Evolutionary conservation across 2,888 invertebrate genomes (phyloP), one percentile per base, ranked within the genome.

Genomic region (Mimas tiliae): DNA sequence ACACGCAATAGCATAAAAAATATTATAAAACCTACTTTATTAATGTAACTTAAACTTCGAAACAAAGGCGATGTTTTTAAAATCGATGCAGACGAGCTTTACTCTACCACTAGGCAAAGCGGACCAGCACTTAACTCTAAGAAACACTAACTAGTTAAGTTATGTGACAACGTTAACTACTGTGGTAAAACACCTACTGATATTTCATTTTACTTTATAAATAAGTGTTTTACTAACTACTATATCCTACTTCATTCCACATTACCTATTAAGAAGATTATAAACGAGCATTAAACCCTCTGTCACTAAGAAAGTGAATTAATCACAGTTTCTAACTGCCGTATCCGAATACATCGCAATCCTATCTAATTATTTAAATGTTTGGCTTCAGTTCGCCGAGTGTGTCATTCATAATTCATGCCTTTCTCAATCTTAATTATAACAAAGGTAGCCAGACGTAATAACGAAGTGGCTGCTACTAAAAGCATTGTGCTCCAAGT

Each of bases 51-150:
- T 38, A 38, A 38, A 58, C 11, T 38, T 9, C 12, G 16, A 16
- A 16, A 58, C n/a, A 19, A 38, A 42, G 16, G 38, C 16, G 42
- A 42, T 19, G 11, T 55, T 55, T 55, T 33, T 53, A 14, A 53
- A 55, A 58, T 42, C 12, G 19, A 38, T 12, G 6, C 42, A 42
- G 42, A 42, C 34, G 38, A 9, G 19, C 9, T 42, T 19, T 38
- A 58, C 16, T 19, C 6, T 42, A 58, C 6, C 38, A 58, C 42
- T 47, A 64, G 16, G 42, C 62, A 69, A 67, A 67, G 70, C 71
- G 68, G 73, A 64, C 71, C 66, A 69, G 68, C 67, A 70, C 42
- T 58, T 58, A 73, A 58, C 67, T 66, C 66, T 67, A 68, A 69
- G 71, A 70, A 69, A 75, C 75, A 70, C 27, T 65, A 34, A 62